Evolutionary conservation across 1,140 invertebrate species (phyloP), one percentile per base, ranked within the genome.

Genomic region (Solenopsis invicta): DNA sequence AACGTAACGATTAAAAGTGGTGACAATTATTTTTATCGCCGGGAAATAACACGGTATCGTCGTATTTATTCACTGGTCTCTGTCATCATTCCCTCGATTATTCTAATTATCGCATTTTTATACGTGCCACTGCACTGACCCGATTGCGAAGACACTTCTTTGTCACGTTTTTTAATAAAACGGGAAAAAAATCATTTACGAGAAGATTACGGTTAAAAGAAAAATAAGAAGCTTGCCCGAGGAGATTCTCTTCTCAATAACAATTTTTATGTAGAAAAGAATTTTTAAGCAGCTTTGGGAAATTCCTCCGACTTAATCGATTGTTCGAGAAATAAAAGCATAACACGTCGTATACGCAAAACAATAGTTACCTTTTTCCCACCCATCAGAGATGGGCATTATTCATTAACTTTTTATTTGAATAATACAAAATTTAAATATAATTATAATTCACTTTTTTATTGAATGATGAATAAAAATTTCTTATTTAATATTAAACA

Each of bases 51-150:
- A 12, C 37, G 16, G n/a, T 61, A 24, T 80, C n/a, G 21, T 80
- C n/a, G 21, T 16, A 24, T 66, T 52, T 52, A 52, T 13, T 29
- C 48, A 13, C 21, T 9, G 69, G 13, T 67, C 13, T 18, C 24
- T 52, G 29, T 1, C 29, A 18, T 48, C 48, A 69, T 56, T 80
- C n/a, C 54, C 77, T 48, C 2, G 29, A 80, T 67, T 80, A 80
- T 24, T 41, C 9, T n/a, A 56, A 69, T 69, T 80, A 56, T 54
- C 29, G 2, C 8, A 41, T 41, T 3, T 50, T 3, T 50, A 37
- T n/a, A 52, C 37, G 16, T 41, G 12, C 16, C 41, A 12, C 34
- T 48, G 2, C 10, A 37, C 2, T 18, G 59, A 34, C 5, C 3
- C 18, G 8, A 78, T 64, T 16, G 16, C n/a, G 4, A 18, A 41